Evolutionary conservation across 2,888 invertebrate species (phyloP).

Genomic region (Brassicogethes aeneus): DNA sequence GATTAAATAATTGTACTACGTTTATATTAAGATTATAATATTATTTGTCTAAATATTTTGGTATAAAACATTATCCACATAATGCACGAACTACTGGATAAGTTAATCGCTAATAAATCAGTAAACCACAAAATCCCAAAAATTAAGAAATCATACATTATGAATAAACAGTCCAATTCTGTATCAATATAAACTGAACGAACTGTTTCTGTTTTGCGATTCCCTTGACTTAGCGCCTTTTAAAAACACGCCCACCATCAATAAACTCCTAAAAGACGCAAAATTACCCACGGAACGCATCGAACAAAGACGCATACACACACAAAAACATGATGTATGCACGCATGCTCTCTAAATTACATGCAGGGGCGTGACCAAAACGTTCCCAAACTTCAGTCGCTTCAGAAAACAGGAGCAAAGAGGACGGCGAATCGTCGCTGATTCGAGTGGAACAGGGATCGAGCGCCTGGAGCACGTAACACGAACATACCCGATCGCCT

Average conservation of each 20-base stretch:
- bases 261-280: constrained; percentile 25
- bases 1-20: no score
- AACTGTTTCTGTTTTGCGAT: constrained; percentile 24
- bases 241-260: constrained; percentile 34
- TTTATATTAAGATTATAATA: no score
- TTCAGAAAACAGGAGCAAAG: constrained; percentile 23
- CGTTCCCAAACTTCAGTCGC: constrained; percentile 25
- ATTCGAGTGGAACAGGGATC: constrained; percentile 23
- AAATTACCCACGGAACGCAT: constrained; percentile 15
- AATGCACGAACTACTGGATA: no score
- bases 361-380: constrained; percentile 30
- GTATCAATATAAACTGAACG: constrained; percentile 35
- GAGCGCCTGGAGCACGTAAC: constrained; percentile 17
- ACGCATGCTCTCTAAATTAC: constrained; percentile 34
- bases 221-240: constrained; percentile 41
- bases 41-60: no score
- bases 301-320: constrained; percentile 21
- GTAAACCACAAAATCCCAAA: constrained; percentile 11
- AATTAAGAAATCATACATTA: constrained; percentile 29
- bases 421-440: constrained; percentile 21
- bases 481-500: constrained; percentile 29
- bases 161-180: constrained; percentile 32
- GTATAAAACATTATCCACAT: no score
- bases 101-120: no score
- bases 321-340: constrained; percentile 27